A percentile compares a stretch with the other conserved stretches of the same genome.
Evolutionary conservation across 2,797 vertebrate species (phyloP).

Genomic region (Tympanoctomys barrerae): DNA sequence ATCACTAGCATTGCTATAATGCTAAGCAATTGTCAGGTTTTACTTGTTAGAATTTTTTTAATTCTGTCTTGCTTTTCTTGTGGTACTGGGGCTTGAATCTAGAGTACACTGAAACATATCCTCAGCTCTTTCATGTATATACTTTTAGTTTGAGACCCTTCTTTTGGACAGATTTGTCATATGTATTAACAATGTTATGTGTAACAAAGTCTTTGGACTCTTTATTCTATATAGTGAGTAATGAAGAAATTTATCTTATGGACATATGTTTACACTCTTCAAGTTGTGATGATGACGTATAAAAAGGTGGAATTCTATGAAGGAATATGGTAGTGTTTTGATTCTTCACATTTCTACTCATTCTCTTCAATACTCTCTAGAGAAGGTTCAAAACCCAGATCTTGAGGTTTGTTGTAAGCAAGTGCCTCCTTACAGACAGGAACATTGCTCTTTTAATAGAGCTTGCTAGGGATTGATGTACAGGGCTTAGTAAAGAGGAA

Average conservation of each 20-base stretch:
- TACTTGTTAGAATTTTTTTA: not conserved
- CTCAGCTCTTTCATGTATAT: not conserved
- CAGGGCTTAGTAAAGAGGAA: not conserved
- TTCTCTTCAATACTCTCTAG: not conserved
- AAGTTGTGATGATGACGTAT: not conserved
- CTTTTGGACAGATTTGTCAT: not conserved
- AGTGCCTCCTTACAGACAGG: not conserved
- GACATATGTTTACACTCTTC: not conserved
- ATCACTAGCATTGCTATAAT: not conserved
- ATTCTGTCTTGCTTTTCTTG: not conserved
- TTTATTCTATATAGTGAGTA: not conserved
- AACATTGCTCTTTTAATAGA: not conserved
- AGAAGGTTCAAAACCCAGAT: not conserved
- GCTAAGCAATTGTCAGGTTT: conserved; percentile 17
- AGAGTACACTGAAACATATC: not conserved
- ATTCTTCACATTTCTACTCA: conserved; percentile 33
- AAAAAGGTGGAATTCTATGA: not conserved
- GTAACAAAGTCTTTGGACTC: not conserved
- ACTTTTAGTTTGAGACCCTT: not conserved
- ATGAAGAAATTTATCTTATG: conserved; percentile 1
- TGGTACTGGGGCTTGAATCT: not conserved
- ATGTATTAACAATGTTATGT: not conserved
- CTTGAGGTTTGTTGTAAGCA: not conserved
- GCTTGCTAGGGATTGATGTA: not conserved
- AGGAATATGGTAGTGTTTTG: not conserved